Conservation (phyloP, 2,113 vertebrate genomes). For the Sciurus niger region DNA sequence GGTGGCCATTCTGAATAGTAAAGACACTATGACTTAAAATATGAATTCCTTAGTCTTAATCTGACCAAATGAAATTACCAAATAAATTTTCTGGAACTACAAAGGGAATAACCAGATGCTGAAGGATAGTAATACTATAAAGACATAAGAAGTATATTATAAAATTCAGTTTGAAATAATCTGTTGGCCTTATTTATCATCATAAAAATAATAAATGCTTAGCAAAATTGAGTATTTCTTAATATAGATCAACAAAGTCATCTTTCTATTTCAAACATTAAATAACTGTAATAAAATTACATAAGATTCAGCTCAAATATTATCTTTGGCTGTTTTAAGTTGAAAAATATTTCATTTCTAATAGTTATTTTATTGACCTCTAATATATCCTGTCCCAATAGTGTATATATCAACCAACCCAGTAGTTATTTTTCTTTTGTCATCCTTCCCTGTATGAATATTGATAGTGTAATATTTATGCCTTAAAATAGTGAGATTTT, state of each 20-base stretch:
- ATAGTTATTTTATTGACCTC: slow-evolving; percentile 24
- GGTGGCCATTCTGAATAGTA: background rate
- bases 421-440: slow-evolving; percentile 9
- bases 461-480: background rate
- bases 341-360: slow-evolving; percentile 36
- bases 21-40: slow-evolving; percentile 16
- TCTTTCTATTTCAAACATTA: slow-evolving; percentile 20
- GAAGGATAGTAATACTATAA: background rate
- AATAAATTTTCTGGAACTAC: background rate
- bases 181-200: background rate
- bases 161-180: slow-evolving; percentile 55
- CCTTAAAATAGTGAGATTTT: slow-evolving; percentile 44
- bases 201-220: slow-evolving; percentile 44
- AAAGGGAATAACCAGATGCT: slow-evolving; percentile 31
- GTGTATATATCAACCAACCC: background rate
- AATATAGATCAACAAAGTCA: background rate
- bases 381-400: background rate
- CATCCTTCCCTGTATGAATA: slow-evolving; percentile 24
- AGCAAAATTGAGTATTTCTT: slow-evolving; percentile 32
- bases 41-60: slow-evolving; percentile 25
- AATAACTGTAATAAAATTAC: background rate
- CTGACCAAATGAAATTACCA: slow-evolving; percentile 44
- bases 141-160: background rate
- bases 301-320: slow-evolving; percentile 27
- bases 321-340: slow-evolving; percentile 27